Conservation (phyloP, 2,113 vertebrate species). For the Gopherus evgoodei region DNA sequence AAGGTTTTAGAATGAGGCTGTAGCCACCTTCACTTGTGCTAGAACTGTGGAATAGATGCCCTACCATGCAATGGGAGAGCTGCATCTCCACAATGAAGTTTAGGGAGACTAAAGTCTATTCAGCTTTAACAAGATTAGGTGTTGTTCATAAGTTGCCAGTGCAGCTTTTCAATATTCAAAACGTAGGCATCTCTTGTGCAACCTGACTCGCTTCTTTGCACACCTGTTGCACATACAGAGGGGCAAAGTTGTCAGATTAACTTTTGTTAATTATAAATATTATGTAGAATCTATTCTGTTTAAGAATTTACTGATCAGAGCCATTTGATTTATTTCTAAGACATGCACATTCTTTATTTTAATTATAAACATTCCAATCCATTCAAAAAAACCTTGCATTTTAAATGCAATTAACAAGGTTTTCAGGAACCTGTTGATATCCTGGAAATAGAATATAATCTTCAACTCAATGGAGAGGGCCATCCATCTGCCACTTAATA, state of each 20-base stretch:
- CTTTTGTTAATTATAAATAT: background rate
- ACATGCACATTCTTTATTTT: background rate
- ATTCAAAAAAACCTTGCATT: background rate
- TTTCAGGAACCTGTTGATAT: background rate
- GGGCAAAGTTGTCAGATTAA: background rate
- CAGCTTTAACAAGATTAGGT: background rate
- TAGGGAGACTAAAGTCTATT: background rate
- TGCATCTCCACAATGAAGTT: background rate
- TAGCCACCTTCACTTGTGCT: background rate
- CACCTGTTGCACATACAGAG: background rate
- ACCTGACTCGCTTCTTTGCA: background rate
- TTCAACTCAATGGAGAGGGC: conserved; percentile 34
- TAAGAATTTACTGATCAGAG: background rate
- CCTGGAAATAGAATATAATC: background rate
- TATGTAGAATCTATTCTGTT: background rate
- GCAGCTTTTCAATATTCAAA: background rate
- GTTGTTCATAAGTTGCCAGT: background rate
- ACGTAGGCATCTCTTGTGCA: background rate
- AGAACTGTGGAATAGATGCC: background rate
- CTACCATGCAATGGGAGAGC: background rate
- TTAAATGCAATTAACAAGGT: background rate
- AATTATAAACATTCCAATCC: background rate
- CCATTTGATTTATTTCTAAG: background rate
- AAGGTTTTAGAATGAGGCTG: background rate
- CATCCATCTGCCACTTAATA: background rate